phyloP scores from a whole-genome alignment of 1,140 invertebrate genomes.

The Sitophilus oryzae region DNA sequence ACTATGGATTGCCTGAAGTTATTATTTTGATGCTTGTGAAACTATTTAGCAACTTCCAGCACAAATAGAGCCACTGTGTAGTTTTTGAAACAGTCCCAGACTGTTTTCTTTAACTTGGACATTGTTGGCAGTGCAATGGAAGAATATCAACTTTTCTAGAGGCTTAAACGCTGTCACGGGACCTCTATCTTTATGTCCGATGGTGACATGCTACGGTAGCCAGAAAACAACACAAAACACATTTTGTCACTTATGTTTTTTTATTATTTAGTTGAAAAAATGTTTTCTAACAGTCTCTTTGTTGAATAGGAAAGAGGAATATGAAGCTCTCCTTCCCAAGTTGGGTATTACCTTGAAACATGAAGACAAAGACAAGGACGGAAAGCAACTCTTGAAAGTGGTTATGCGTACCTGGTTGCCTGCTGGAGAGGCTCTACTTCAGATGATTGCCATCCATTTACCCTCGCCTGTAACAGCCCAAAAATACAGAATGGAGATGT shows the following conservation, averaged over 20 bases:
- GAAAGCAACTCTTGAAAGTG: constrained; percentile 85
- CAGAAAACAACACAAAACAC: background rate
- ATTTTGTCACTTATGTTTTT: background rate
- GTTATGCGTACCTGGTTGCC: constrained; percentile 99
- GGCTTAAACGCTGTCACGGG: constrained; percentile 29
- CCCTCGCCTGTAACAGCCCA: constrained; percentile 98
- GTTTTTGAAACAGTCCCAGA: constrained; percentile 18
- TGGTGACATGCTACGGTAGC: constrained; percentile 26
- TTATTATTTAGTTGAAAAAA: no score
- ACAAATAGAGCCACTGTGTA: constrained; percentile 24
- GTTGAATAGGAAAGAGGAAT: constrained; percentile 95
- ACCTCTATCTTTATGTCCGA: constrained; percentile 30
- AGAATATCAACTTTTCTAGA: constrained; percentile 17
- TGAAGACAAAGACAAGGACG: constrained; percentile 95
- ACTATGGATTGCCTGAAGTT: no score
- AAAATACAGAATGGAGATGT: constrained; percentile 98
- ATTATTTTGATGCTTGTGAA: background rate
- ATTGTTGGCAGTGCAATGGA: constrained; percentile 31
- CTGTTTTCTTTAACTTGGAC: no score
- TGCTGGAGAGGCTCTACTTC: constrained; percentile 97
- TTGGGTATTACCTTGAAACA: constrained; percentile 86
- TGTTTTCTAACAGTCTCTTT: no score
- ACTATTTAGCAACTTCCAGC: constrained; percentile 17
- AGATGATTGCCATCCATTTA: constrained; percentile 99
- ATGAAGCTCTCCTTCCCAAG: constrained; percentile 77